phyloP scores from a whole-genome alignment of 2,888 invertebrate genomes.

The Ariolimax columbianus region DNA sequence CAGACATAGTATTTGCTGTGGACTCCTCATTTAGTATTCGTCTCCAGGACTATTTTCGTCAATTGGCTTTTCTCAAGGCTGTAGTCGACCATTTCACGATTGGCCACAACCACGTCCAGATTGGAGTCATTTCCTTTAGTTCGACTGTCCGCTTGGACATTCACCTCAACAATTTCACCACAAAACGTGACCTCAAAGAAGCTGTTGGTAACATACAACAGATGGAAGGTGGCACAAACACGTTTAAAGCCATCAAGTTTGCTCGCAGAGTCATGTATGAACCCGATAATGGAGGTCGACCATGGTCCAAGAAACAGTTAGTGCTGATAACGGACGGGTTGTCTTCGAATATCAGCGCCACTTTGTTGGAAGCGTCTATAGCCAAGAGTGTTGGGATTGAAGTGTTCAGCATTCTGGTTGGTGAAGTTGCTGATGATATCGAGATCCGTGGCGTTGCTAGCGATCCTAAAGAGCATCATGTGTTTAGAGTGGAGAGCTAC shows the following conservation, averaged over 20 bases:
- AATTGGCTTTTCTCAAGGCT: constrained; percentile 55
- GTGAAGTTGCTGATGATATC: constrained; percentile 56
- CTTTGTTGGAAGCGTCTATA: constrained; percentile 54
- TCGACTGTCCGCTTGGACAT: constrained; percentile 58
- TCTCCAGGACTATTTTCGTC: constrained; percentile 51
- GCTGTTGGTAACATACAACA: constrained; percentile 58
- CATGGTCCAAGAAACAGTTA: constrained; percentile 59
- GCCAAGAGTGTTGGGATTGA: constrained; percentile 57
- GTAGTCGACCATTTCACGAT: constrained; percentile 56
- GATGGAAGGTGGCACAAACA: constrained; percentile 60
- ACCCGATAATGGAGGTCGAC: constrained; percentile 57
- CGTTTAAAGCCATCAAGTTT: constrained; percentile 57
- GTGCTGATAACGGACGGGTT: constrained; percentile 70
- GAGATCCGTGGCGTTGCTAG: constrained; percentile 66
- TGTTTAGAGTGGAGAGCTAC: constrained; percentile 64
- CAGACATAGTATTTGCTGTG: constrained; percentile 59
- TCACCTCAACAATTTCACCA: constrained; percentile 52
- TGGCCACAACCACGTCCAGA: constrained; percentile 55
- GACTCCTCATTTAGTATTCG: constrained; percentile 61
- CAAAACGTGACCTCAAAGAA: constrained; percentile 54
- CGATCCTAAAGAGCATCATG: constrained; percentile 61
- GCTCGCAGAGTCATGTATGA: constrained; percentile 56
- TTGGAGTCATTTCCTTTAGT: constrained; percentile 62
- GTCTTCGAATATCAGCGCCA: constrained; percentile 48
- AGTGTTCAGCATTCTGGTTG: constrained; percentile 66